A percentile compares a stretch with the other conserved stretches of the same genome.
Conservation (phyloP, 2,888 invertebrate species). For the Perithous albicinctus region DNA sequence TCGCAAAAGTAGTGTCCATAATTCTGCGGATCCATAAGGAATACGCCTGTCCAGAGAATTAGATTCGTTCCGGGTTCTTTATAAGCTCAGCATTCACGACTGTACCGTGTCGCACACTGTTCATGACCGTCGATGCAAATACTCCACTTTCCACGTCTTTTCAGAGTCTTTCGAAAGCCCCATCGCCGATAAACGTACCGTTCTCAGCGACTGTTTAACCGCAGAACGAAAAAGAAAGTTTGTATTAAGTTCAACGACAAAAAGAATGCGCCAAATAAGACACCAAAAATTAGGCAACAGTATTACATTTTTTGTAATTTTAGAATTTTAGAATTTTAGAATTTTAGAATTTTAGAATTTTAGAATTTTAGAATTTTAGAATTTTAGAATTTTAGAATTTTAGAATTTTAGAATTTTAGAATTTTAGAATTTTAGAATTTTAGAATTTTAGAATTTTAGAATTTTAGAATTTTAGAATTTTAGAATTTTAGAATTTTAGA, state of each 20-base stretch:
- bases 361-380: too few species aligned
- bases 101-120: not conserved
- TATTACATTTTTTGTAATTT: not conserved
- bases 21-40: not conserved
- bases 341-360: too few species aligned
- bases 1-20: not conserved
- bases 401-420: too few species aligned
- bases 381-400: too few species aligned
- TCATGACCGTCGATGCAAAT: conserved; percentile 16
- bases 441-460: too few species aligned
- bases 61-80: conserved; percentile 8
- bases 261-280: not conserved
- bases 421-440: too few species aligned
- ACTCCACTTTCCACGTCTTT: conserved; percentile 19
- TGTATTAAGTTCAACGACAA: not conserved
- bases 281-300: not conserved
- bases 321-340: too few species aligned
- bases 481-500: too few species aligned
- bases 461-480: too few species aligned
- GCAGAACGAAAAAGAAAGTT: conserved; percentile 16
- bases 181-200: not conserved
- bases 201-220: not conserved
- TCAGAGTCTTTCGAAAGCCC: conserved; percentile 20
- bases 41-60: not conserved
- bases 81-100: not conserved